These are phyloP conservation scores for Metaphire vulgaris DNA, from an alignment of 1,140 invertebrate species.

Conservation along the genomic window DNA sequence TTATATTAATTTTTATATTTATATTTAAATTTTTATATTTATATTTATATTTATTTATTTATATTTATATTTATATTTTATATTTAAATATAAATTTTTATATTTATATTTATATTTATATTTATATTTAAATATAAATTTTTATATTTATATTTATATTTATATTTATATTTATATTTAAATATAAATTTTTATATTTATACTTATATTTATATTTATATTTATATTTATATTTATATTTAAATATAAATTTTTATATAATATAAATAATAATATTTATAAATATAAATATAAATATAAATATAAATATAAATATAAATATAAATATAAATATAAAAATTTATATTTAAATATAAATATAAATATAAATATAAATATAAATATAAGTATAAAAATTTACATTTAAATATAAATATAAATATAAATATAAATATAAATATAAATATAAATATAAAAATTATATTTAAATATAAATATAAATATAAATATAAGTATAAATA, in stretches of 20 bases:
- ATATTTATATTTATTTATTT: slow-evolving; percentile 2
- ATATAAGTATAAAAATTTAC: no score
- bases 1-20: slow-evolving; percentile 13
- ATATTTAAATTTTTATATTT: slow-evolving; percentile 6
- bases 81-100: background rate
- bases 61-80: background rate
- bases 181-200: background rate
- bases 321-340: background rate
- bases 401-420: no score
- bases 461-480: background rate
- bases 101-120: background rate
- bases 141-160: background rate
- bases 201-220: slow-evolving; percentile 4
- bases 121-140: background rate
- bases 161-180: background rate
- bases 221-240: background rate
- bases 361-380: background rate
- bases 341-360: background rate
- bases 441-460: background rate
- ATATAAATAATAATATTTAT: background rate
- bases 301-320: background rate
- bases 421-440: background rate
- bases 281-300: background rate
- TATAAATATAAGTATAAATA: no score
- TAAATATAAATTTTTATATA: background rate